Evolutionary conservation across 1,140 invertebrate genomes (phyloP), one percentile per base, ranked within the genome.

Genomic region (Acromyrmex charruanus): DNA sequence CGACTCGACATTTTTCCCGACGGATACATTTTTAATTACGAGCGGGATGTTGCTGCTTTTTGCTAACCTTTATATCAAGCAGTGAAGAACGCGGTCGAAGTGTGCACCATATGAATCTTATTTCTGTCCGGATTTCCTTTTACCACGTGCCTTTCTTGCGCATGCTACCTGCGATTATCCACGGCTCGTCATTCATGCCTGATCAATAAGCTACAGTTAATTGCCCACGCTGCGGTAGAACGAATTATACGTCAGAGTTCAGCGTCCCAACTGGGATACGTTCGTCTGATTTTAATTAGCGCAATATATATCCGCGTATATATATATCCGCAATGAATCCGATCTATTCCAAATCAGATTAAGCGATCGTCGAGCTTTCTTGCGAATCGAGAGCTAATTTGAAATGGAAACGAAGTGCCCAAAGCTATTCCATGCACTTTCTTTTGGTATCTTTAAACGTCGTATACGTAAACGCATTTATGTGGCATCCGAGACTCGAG

Each of bases 181-280:
- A 84, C 80, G 80, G 69, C 55, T 84, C 80, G 80, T 84, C 80
- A 84, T 84, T 84, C 80, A 74, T 84, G 71, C 80, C 80, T 74
- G 80, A 84, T 84, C 80, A 84, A 84, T 84, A 84, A 84, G 80
- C 80, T 84, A 74, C 55, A 84, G 80, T 61, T 84, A 84, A 84
- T 84, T 74, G 80, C 80, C 49, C 80, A 51, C 44, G 80, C 35
- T 25, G 69, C 69, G 55, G 80, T 63, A 75, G 80, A 84, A 84
- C 80, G 80, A 84, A 84, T 84, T 63, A 74, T 71, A 84, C 80
- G 69, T 84, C 80, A 61, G 77, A 55, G 77, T 81, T 81, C 55
- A 51, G 35, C 69, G 35, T 72, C 53, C 69, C 69, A 55, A 81
- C 44, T 55, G 80, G 80, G 25, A 74, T 75, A 75, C 80, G 68